Evolutionary conservation across 2,797 vertebrate genomes (phyloP).

Genomic region (Acipenser oxyrinchus): DNA sequence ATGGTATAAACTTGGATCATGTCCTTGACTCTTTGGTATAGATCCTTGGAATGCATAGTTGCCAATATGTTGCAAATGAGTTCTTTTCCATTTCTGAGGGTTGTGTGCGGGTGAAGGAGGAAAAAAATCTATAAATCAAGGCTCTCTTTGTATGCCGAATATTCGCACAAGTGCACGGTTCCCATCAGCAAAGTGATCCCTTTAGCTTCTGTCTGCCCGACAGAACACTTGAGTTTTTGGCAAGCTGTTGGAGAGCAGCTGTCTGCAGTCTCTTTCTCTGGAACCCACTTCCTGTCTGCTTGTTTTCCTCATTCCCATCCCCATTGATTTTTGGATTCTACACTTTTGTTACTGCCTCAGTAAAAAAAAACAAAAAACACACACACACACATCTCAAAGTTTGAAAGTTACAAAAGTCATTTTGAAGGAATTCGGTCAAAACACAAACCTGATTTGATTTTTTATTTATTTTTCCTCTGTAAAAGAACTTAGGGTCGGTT

Average conservation of each 20-base stretch:
- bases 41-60: conserved; percentile 85
- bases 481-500: conserved; percentile 6
- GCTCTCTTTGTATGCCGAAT: not conserved
- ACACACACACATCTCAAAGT: conserved; percentile 23
- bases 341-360: conserved; percentile 38
- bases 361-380: conserved; percentile 14
- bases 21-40: conserved; percentile 85
- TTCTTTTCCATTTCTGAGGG: conserved; percentile 41
- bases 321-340: conserved; percentile 57
- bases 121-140: not conserved
- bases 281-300: conserved; percentile 40
- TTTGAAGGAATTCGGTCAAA: not conserved
- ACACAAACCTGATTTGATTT: too few relatives aligned
- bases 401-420: conserved; percentile 6
- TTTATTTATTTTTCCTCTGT: not conserved
- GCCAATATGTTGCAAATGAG: conserved; percentile 46
- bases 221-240: conserved; percentile 50
- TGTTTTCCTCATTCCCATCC: conserved; percentile 43
- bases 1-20: conserved; percentile 25
- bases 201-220: conserved; percentile 54
- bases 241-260: conserved; percentile 56
- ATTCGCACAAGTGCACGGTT: conserved; percentile 39
- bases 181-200: conserved; percentile 51
- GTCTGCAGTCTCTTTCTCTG: conserved; percentile 40
- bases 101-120: conserved; percentile 26